Conservation (phyloP, 2,888 invertebrate species). For the Metellina segmentata region DNA sequence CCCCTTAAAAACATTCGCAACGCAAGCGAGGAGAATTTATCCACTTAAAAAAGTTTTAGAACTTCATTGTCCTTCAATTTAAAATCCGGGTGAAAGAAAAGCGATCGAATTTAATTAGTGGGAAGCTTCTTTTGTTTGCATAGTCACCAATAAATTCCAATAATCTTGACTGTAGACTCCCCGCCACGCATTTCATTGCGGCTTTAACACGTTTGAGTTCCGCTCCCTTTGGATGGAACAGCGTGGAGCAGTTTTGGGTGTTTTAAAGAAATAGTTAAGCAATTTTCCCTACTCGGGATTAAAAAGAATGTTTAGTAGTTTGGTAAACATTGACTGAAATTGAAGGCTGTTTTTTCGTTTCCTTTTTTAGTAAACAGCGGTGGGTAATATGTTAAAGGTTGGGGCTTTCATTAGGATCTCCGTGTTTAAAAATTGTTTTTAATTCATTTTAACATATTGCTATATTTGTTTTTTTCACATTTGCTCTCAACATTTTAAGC, state of each 20-base stretch:
- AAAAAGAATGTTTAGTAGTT: not conserved
- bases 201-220: not conserved
- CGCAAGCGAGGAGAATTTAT: not conserved
- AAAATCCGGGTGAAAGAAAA: not conserved
- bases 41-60: not conserved
- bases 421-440: too few relatives aligned
- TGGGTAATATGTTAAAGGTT: not conserved
- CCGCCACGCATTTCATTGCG: not conserved
- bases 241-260: not conserved
- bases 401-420: too few relatives aligned
- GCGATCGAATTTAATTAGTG: slow-evolving; percentile 29
- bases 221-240: not conserved
- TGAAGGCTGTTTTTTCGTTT: not conserved
- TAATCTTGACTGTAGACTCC: slow-evolving; percentile 12
- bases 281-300: not conserved
- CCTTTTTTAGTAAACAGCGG: not conserved
- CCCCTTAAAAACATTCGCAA: not conserved
- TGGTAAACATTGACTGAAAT: not conserved
- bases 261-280: not conserved
- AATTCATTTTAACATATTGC: too few relatives aligned
- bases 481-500: too few relatives aligned
- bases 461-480: too few relatives aligned
- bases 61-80: slow-evolving; percentile 12
- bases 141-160: slow-evolving; percentile 28
- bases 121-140: slow-evolving; percentile 24